Base-by-base conservation (phyloP, 2,888 invertebrate species). In the Lasioglossum morio region DNA sequence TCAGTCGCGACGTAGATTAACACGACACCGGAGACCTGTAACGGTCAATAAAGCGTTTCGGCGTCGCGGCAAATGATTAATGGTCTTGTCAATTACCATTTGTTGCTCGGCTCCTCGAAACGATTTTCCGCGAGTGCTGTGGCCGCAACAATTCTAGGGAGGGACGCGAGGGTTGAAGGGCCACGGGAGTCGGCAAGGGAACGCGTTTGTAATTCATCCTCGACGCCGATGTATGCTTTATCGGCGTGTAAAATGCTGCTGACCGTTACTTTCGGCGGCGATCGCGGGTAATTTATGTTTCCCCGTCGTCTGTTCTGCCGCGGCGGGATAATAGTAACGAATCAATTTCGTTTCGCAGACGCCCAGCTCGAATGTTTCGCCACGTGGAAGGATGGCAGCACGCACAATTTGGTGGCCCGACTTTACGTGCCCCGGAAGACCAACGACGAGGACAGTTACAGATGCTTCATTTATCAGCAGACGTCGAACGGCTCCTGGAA, bases 361-460 rank as follows among this genome's bases (percentile, higher is more conserved):
- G 98, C 98, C 93, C 98, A 98, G 95, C 95, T 98, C 81, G 97
- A 97, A 76, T 98, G 98, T 94, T 95, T 98, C 82, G 98, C 98
- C 2, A 97, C 97, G 46, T 98, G 98, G 98, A 98, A 97, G 95
- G 98, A 98, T 92, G 98, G 98, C 5, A 97, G 97, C 81, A 97
- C 97, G 69, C 96, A 97, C 79, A 98, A 98, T 94, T 96, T 98
- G 76, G 97, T 98, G 77, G 98, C 98, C 0, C 97, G 98, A 95
- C 96, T 98, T 78, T 97, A 98, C 93, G 98, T 98, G 96, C 97
- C 97, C 95, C 98, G 96, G 57, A 95, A 96, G 72, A 95, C 97
- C n/a, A 96, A 97, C 0, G 97, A 97, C 92, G 98, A 98, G 93
- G 98, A 98, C 91, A 97, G 97, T 77, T 98, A 98, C 95, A 96